Percentiles rank a stretch among this genome's conserved stretches.
Conservation (phyloP, 2,113 vertebrate genomes). For the Saccopteryx bilineata region DNA sequence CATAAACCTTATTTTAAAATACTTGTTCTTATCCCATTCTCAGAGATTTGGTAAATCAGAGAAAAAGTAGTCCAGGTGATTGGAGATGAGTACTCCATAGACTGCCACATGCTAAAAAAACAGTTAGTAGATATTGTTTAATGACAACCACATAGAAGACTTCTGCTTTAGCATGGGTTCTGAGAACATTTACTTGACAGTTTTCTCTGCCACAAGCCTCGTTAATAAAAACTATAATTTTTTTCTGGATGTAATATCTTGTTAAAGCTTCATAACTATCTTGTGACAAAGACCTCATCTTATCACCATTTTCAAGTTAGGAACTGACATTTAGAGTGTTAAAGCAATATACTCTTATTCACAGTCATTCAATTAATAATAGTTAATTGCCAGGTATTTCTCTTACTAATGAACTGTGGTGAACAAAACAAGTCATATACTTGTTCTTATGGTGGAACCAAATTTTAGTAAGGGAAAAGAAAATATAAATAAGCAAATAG, state of each 20-base stretch:
- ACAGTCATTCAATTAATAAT: neutral
- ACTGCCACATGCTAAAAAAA: neutral
- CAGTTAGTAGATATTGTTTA: neutral
- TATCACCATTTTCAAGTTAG: neutral
- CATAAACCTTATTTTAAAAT: neutral
- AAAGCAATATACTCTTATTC: neutral
- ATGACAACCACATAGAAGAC: neutral
- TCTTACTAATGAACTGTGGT: neutral
- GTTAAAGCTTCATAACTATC: neutral
- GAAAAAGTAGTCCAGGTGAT: neutral
- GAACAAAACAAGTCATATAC: neutral
- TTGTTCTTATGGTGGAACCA: neutral
- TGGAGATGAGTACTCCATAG: fast-evolving
- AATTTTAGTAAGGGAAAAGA: neutral
- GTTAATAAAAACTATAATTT: neutral
- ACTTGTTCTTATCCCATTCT: neutral
- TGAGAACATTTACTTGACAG: neutral
- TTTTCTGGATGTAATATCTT: neutral
- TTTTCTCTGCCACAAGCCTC: neutral
- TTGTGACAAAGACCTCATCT: neutral
- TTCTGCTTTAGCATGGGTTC: neutral
- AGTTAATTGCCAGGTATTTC: neutral
- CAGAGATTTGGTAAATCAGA: neutral
- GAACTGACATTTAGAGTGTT: neutral
- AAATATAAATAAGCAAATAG: neutral